Evolutionary conservation across 2,888 invertebrate species (phyloP).

Genomic region (Acrobasis suavella): DNA sequence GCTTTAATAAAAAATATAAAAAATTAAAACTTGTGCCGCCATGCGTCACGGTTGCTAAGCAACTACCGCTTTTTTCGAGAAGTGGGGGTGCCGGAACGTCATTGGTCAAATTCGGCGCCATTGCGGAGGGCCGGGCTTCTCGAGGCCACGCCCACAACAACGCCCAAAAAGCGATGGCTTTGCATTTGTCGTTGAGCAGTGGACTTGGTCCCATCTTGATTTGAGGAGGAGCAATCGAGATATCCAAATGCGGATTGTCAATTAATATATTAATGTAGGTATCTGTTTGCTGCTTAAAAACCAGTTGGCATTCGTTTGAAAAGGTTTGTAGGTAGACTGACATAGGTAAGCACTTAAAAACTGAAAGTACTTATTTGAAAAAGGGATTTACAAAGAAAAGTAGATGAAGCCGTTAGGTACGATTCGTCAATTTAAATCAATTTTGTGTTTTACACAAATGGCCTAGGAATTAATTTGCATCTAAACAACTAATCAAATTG

Average conservation of each 20-base stretch:
- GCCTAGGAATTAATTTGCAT: no score
- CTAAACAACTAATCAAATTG: no score
- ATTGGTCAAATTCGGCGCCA: slow-evolving; percentile 78
- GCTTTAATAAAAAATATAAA: slow-evolving; percentile 13
- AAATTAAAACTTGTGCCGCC: slow-evolving; percentile 26
- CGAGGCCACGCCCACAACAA: slow-evolving; percentile 61
- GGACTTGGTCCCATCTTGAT: slow-evolving; percentile 49
- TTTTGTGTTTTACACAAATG: no score
- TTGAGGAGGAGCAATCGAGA: slow-evolving; percentile 52
- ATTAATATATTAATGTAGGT: no score
- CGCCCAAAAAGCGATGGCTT: slow-evolving; percentile 52
- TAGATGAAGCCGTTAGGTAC: no score
- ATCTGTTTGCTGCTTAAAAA: no score
- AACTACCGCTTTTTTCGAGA: slow-evolving; percentile 45
- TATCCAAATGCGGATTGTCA: background rate
- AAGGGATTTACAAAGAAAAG: no score
- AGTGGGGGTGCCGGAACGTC: slow-evolving; percentile 48
- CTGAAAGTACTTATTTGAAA: no score
- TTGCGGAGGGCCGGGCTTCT: slow-evolving; percentile 69
- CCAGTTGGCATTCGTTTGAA: no score
- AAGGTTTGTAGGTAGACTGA: no score
- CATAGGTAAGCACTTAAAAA: no score
- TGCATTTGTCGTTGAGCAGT: slow-evolving; percentile 56
- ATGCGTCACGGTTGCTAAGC: slow-evolving; percentile 41
- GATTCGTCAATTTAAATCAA: no score